These are phyloP conservation scores for Boloria selene DNA, from an alignment of 2,888 invertebrate genomes.

Conservation along the genomic window DNA sequence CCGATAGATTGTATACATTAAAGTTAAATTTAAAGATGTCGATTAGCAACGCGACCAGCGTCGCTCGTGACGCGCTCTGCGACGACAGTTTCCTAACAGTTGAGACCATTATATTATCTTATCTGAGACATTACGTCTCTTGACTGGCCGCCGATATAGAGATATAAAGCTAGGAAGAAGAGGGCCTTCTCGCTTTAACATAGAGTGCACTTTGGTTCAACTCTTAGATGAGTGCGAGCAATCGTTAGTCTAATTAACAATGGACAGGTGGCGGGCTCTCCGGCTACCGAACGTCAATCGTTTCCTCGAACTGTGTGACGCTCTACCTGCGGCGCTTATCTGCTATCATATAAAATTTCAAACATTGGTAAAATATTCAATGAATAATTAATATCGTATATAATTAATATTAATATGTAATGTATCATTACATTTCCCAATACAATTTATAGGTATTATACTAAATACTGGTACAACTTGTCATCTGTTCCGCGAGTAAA, in stretches of 20 bases:
- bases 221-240: constrained; percentile 2
- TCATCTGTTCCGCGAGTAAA: too few species aligned
- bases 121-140: constrained; percentile 56
- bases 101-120: constrained; percentile 50
- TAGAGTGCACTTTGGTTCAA: constrained; percentile 4
- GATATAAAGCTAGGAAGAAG: neutral
- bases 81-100: constrained; percentile 34
- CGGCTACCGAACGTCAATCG: constrained; percentile 31
- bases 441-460: too few species aligned
- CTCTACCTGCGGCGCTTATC: constrained; percentile 20
- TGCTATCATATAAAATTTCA: neutral
- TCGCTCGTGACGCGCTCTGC: constrained; percentile 13
- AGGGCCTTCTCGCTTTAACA: neutral
- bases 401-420: too few species aligned
- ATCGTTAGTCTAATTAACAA: constrained; percentile 31
- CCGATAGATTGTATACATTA: constrained; percentile 4
- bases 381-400: too few species aligned
- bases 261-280: constrained; percentile 31
- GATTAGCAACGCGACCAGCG: constrained; percentile 5
- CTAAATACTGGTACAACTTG: too few species aligned
- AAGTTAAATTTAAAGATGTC: constrained; percentile 8
- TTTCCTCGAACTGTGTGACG: constrained; percentile 34
- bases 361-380: too few species aligned
- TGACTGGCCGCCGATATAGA: neutral
- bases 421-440: too few species aligned